phyloP scores from a whole-genome alignment of 1,140 invertebrate species.

The Calliopsis andreniformis region DNA sequence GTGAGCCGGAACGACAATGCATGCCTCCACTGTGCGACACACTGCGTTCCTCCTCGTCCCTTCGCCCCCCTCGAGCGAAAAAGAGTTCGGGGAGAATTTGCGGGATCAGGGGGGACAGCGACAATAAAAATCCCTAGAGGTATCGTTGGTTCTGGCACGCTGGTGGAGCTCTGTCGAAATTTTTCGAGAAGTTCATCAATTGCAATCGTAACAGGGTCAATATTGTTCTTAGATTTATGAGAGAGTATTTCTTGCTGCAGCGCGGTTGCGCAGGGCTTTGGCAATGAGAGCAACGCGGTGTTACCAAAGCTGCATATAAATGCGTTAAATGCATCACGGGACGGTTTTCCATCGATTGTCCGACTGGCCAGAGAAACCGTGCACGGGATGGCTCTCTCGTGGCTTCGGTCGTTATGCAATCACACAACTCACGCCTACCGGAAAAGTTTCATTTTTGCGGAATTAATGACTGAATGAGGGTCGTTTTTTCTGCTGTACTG shows the following conservation, averaged over 20 bases:
- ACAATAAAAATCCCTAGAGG: neutral
- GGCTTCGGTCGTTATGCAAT: constrained; percentile 39
- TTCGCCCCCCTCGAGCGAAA: neutral
- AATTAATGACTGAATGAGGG: constrained; percentile 25
- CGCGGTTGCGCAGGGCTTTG: constrained; percentile 27
- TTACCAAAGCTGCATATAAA: constrained; percentile 38
- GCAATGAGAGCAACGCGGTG: constrained; percentile 14
- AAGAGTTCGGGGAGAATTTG: neutral
- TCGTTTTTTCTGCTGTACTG: neutral
- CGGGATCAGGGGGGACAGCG: neutral
- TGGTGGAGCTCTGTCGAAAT: neutral
- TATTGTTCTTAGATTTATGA: constrained; percentile 2
- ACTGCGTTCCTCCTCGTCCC: neutral
- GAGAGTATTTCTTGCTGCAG: constrained; percentile 5
- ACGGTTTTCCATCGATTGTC: constrained; percentile 45
- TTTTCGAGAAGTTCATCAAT: neutral
- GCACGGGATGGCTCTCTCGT: constrained; percentile 21
- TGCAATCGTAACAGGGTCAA: constrained; percentile 7
- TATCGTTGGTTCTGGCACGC: neutral
- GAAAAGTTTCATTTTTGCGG: constrained; percentile 62
- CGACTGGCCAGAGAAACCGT: constrained; percentile 40
- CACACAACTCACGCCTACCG: constrained; percentile 46
- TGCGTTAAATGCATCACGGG: constrained; percentile 24
- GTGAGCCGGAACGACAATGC: neutral
- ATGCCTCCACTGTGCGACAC: neutral